A percentile compares a stretch with the other conserved stretches of the same genome.
Conservation (phyloP, 2,797 vertebrate species). For the Anguilla pacifica region DNA sequence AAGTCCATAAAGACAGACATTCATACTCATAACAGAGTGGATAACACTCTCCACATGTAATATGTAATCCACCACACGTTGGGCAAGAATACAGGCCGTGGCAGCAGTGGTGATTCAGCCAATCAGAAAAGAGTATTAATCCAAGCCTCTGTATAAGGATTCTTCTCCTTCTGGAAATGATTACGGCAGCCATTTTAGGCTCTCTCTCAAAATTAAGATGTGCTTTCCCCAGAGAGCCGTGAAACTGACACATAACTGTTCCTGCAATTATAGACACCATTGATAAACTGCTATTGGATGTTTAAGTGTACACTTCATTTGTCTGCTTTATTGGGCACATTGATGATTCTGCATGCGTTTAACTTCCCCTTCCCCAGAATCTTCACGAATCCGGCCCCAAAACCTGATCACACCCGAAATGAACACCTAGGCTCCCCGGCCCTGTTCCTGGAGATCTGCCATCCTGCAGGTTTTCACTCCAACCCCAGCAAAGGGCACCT, state of each 20-base stretch:
- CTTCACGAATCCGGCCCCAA: background rate
- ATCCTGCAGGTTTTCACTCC: too few relatives aligned
- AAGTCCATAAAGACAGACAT: background rate
- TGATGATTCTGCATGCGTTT: background rate
- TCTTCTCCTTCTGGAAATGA: background rate
- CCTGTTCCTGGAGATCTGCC: too few relatives aligned
- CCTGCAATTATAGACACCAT: background rate
- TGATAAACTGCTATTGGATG: background rate
- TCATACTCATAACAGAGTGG: background rate
- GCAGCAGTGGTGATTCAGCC: too few relatives aligned
- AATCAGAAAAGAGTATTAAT: too few relatives aligned
- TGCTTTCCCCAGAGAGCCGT: background rate
- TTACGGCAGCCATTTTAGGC: background rate
- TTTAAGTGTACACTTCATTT: background rate
- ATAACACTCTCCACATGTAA: background rate
- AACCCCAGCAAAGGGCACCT: too few relatives aligned
- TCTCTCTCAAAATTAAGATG: background rate
- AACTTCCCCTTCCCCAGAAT: background rate
- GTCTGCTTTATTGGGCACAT: background rate
- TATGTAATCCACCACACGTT: too few relatives aligned
- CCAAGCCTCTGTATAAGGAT: too few relatives aligned
- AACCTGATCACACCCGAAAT: background rate
- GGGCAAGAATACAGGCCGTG: too few relatives aligned
- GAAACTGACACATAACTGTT: background rate
- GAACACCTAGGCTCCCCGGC: too few relatives aligned